phyloP scores from a whole-genome alignment of 2,797 vertebrate species.

The Acrossocheilus fasciatus region DNA sequence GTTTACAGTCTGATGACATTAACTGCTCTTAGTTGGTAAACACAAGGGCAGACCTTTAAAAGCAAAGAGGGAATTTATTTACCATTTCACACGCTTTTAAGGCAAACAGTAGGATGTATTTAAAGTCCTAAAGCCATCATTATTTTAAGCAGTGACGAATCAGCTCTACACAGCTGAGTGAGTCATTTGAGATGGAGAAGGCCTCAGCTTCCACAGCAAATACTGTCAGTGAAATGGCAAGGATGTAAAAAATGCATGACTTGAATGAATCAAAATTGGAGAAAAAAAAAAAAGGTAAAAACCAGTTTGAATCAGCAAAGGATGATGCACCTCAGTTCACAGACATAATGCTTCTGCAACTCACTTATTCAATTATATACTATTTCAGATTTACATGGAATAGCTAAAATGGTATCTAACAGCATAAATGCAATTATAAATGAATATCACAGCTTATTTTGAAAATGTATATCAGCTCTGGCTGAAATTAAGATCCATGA shows the following conservation, averaged over 20 bases:
- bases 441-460: not conserved
- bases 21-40: not conserved
- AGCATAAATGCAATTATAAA: not conserved
- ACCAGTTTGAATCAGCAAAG: not conserved
- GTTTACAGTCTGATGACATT: conserved; percentile 8
- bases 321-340: not conserved
- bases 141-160: conserved; percentile 3
- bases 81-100: not conserved
- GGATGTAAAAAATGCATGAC: conserved; percentile 36
- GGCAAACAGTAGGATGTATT: not conserved
- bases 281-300: not conserved
- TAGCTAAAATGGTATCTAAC: not conserved
- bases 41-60: not conserved
- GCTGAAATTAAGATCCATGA: not conserved
- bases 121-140: not conserved
- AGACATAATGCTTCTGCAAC: not conserved
- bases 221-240: conserved; percentile 34
- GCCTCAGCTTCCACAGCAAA: conserved; percentile 22
- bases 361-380: not conserved
- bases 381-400: not conserved
- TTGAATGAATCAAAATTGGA: conserved; percentile 14
- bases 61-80: not conserved
- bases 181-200: conserved; percentile 45
- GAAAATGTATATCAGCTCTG: not conserved
- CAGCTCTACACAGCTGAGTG: conserved; percentile 39